Base-by-base conservation (phyloP, 2,113 vertebrate species). In the Puffinus mauretanicus region DNA sequence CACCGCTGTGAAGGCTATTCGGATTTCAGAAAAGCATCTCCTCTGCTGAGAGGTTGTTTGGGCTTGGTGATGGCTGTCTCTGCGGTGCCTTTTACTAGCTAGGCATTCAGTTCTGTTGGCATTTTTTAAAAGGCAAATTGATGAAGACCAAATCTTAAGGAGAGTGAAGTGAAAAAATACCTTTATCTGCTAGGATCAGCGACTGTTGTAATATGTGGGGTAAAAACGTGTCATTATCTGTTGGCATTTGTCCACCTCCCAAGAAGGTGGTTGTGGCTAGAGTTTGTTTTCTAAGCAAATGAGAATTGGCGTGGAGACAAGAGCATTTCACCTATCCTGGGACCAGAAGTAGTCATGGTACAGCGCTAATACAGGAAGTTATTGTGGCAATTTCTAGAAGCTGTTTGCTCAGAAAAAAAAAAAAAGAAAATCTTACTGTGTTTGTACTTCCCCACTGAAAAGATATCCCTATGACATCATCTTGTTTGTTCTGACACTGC, bases 401-500 rank as follows among this genome's bases (percentile, higher is more conserved):
- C 16, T 86, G 9, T 94, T 90, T 93, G 22, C 76, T 75, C 42
- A 55, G 52, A 2, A 10, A 36, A 30, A 18, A 26, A 26, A 30
- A 44, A 60, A 58, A 21, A 47, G 19, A 44, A 38, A 64, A 86
- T 32, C 34, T 65, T 71, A 55, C 71, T 83, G 17, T 95, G 57
- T 87, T 89, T 88, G 17, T 32, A 55, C 55, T 95, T 94, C 80
- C 57, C 47, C 42, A 16, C 26, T 91, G 72, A 95, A 97, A 94
- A 88, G 83, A 83, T 52, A 76, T 60, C 61, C 25, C 69, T 88
- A 20, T 95, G 86, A 89, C 88, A 92, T 95, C 69, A 91, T 85
- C 80, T 88, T 84, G 72, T 92, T 97, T 95, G 72, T 94, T 88
- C 88, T 92, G 62, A 95, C 81, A 95, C 42, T 65, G 61, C 55